phyloP scores from a whole-genome alignment of 2,113 vertebrate genomes.

The Galbula dea region DNA sequence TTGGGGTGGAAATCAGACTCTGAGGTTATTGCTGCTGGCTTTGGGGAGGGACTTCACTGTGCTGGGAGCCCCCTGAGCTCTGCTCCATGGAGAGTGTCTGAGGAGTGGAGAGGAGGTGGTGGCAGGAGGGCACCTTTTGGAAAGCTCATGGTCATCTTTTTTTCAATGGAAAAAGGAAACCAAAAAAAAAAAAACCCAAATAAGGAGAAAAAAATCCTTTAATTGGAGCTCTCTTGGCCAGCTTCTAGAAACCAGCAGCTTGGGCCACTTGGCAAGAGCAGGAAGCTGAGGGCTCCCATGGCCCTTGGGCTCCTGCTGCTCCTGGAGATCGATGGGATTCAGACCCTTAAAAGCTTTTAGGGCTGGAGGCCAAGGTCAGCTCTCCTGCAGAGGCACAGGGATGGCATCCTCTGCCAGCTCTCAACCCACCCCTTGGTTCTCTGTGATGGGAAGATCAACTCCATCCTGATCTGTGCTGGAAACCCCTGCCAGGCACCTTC shows the following conservation, averaged over 20 bases:
- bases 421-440: background rate
- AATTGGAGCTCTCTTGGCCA: background rate
- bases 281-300: background rate
- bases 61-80: fast-evolving
- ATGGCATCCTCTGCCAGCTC: background rate
- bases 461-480: background rate
- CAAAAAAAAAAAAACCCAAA: too few species aligned
- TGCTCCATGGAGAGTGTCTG: fast-evolving
- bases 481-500: too few species aligned
- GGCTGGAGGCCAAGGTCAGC: background rate
- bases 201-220: background rate
- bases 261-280: background rate
- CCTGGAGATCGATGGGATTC: background rate
- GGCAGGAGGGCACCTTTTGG: background rate
- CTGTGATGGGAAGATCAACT: background rate
- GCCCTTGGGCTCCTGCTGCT: background rate
- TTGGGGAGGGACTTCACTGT: fast-evolving
- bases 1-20: background rate
- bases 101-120: fast-evolving
- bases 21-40: background rate
- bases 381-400: background rate
- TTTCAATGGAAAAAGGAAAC: background rate
- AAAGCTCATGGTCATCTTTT: fast-evolving
- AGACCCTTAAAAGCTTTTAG: background rate
- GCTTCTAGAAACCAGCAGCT: background rate